Evolutionary conservation across 2,113 vertebrate species (phyloP).

Genomic region (Phyllostomus hastatus): DNA sequence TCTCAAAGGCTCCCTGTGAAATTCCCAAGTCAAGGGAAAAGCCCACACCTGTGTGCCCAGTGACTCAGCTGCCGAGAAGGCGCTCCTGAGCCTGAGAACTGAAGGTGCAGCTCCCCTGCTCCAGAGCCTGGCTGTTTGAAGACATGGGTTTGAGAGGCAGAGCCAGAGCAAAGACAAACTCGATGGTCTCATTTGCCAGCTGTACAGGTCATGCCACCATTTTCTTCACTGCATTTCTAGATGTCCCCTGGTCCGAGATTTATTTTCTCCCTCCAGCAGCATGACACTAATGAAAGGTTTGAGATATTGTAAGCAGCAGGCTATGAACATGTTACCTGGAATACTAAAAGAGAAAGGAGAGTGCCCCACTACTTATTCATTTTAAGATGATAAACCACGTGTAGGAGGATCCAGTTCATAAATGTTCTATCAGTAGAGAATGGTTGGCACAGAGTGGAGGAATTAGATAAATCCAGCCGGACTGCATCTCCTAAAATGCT

Average conservation of each 20-base stretch:
- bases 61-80: not conserved
- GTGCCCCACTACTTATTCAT: not conserved
- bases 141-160: not conserved
- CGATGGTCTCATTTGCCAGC: not conserved
- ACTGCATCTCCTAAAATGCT: conserved; percentile 16
- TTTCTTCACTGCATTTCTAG: not conserved
- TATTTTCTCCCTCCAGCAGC: conserved; percentile 28
- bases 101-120: not conserved
- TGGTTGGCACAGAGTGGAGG: not conserved
- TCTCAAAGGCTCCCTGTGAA: not conserved
- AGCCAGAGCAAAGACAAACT: not conserved
- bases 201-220: not conserved
- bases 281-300: conserved; percentile 25
- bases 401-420: not conserved
- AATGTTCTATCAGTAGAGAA: conserved; percentile 8
- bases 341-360: conserved; percentile 27
- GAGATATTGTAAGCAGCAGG: conserved; percentile 43
- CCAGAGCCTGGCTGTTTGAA: not conserved
- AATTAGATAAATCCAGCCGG: conserved; percentile 25
- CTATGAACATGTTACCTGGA: not conserved
- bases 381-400: conserved; percentile 22
- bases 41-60: not conserved
- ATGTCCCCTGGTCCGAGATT: not conserved
- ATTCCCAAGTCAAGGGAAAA: not conserved
- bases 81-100: not conserved